Evolutionary conservation across 1,140 invertebrate genomes (phyloP), one percentile per base, ranked within the genome.

Genomic region (Lepidurus couesii): DNA sequence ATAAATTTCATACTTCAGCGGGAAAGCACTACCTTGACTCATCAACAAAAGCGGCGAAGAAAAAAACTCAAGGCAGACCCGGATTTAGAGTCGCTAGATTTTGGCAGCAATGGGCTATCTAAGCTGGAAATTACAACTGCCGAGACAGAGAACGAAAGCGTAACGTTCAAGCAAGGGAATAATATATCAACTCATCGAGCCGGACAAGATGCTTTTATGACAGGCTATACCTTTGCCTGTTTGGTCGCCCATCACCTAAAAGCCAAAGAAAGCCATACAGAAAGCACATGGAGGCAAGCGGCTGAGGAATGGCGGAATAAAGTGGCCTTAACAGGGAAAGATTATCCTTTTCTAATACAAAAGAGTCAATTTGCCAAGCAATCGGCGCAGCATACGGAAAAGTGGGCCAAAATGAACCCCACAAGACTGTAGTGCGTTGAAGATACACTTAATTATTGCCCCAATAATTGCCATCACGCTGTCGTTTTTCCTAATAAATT

Each of bases 151-250:
- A 79, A 42, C 42, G 78, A 75, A 45, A 65, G 53, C 3, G 8
- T 65, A n/a, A 65, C 53, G 16, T 13, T 65, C 6, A 65, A 65
- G 21, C 53, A 65, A 65, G 53, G 53, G 53, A 65, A 16, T 65
- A 65, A 65, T 65, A 65, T 21, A n/a, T 65, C 53, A 65, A 65
- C 53, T 16, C 78, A 79, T 74, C 78, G 78, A 44, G 78, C 78
- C 9, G 78, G 78, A 11, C 78, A 79, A 44, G 78, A 79, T 47
- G 78, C 78, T 11, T 79, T 79, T 45, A 79, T 79, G 78, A 79
- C 78, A n/a, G 78, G 74, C 26, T 79, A 75, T 34, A 26, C 44
- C 26, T 79, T 79, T 45, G 78, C 73, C 16, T 79, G 26, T 13
- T 79, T 75, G 9, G 75, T 79, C n/a, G 73, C 78, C 7, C 78